Evolutionary conservation across 2,797 vertebrate genomes (phyloP).

Genomic region (Adelosebastes latens): DNA sequence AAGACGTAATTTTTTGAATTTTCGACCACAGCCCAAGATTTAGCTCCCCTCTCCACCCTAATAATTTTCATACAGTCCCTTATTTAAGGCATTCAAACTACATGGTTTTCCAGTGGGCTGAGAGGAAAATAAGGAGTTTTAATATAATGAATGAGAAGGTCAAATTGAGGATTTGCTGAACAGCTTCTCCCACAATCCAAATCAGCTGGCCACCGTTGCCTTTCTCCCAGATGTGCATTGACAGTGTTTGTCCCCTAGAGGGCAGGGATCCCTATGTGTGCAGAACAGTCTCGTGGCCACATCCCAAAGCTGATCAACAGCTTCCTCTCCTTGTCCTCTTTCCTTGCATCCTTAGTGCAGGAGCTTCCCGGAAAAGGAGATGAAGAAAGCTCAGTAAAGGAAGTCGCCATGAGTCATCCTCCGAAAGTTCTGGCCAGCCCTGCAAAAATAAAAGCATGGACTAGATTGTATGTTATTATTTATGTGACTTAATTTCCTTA

Average conservation of each 20-base stretch:
- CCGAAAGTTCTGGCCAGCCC: conserved; percentile 27
- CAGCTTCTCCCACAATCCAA: conserved; percentile 21
- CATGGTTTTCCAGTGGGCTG: not conserved
- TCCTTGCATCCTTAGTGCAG: conserved; percentile 16
- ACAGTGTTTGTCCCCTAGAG: conserved; percentile 59
- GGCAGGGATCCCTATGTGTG: conserved; percentile 44
- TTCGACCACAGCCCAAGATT: not conserved
- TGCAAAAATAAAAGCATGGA: conserved; percentile 28
- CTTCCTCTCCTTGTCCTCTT: conserved; percentile 15
- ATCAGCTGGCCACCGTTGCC: conserved; percentile 43
- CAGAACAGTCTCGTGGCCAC: conserved; percentile 15
- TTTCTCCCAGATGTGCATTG: conserved; percentile 64
- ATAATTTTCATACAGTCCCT: conserved; percentile 12
- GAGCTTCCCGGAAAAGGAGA: conserved; percentile 18
- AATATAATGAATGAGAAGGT: not conserved
- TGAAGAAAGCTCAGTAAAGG: not conserved
- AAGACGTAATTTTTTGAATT: fast-evolving
- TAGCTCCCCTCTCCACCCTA: not conserved
- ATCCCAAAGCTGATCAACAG: not conserved
- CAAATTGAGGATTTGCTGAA: conserved; percentile 11
- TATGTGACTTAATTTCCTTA: conserved; percentile 48
- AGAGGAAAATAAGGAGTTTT: not conserved
- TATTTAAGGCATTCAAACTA: not conserved
- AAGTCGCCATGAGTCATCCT: conserved; percentile 23
- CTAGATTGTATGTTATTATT: conserved; percentile 50